A percentile compares a stretch with the other conserved stretches of the same genome.
phyloP scores from a whole-genome alignment of 1,140 invertebrate species.

The Sycophaga agraensis region DNA sequence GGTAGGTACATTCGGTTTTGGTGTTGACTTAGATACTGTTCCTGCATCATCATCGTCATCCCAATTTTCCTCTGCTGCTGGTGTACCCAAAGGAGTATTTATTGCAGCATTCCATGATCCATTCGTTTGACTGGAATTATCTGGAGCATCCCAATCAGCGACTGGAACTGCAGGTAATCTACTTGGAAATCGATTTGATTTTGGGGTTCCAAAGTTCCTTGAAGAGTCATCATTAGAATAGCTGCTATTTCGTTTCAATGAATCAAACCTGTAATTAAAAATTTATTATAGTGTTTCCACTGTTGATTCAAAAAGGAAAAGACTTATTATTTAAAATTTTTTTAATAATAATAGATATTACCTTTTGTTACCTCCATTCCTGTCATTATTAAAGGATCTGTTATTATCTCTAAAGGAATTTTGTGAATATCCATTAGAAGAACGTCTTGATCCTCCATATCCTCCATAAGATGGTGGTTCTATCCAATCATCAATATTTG shows the following conservation, averaged over 20 bases:
- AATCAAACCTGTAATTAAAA: conserved; percentile 17
- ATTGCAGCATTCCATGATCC: conserved; percentile 13
- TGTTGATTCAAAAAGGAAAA: not conserved
- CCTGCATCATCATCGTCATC: not conserved
- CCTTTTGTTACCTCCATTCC: conserved; percentile 3
- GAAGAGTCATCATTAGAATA: conserved; percentile 2
- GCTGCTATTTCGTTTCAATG: conserved; percentile 1
- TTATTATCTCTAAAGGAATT: conserved; percentile 17
- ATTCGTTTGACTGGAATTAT: not conserved
- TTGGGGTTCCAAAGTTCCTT: conserved; percentile 7
- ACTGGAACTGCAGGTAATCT: not conserved
- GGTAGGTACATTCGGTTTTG: not conserved
- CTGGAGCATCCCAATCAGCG: conserved; percentile 26
- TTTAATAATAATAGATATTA: not conserved
- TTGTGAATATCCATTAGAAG: conserved; percentile 13
- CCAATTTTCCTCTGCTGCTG: conserved; percentile 6
- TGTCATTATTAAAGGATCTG: conserved; percentile 4
- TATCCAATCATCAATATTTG: conserved; percentile 28
- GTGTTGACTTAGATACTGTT: not conserved
- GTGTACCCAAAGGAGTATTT: not conserved
- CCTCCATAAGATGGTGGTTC: conserved; percentile 18
- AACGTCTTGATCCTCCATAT: not conserved
- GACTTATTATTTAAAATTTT: not conserved
- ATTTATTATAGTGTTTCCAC: not conserved
- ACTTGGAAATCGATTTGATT: conserved; percentile 2